Evolutionary conservation across 1,140 invertebrate species (phyloP), one percentile per base, ranked within the genome.

Genomic region (Tetraneura akinire): DNA sequence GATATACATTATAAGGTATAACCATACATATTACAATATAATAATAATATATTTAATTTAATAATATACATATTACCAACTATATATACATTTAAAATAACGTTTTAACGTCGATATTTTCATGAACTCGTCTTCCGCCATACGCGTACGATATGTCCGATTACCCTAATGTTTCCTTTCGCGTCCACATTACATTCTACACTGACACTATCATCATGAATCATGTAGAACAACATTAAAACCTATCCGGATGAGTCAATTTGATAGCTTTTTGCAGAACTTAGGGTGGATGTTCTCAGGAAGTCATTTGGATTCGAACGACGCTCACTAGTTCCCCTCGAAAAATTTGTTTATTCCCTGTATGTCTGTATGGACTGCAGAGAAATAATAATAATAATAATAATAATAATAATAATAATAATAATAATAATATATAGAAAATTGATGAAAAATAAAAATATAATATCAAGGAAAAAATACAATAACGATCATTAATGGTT

Each of bases 251-350:
- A 16, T 42, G 62, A 64, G 29, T 64, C 62, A n/a, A 64, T 64
- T 64, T n/a, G 10, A 64, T 64, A 64, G 62, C 16, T 42, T 64
- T 64, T 64, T 11, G 18, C n/a, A 4, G 18, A 18, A 32, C 29
- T 42, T 64, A n/a, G 62, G 32, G 62, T 64, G 62, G 57, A 42
- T 32, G n/a, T n/a, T 64, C 62, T 64, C 62, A 37, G 62, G 62
- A 64, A 64, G 62, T 64, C 62, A 64, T 64, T 64, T 64, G 62
- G 62, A 32, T 64, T 64, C 32, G 62, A 64, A 64, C 62, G 32
- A 3, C 29, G 62, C 29, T 21, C 18, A 11, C 16, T n/a, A 10
- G 60, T 42, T 64, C 37, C 32, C 62, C 37, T 32, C 32, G 6
- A 64, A 64, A 64, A 64, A 64, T 64, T 64, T 64, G 62, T 64